A percentile compares a stretch with the other conserved stretches of the same genome.
These are phyloP conservation scores for Agrochola lota DNA, from an alignment of 2,888 invertebrate genomes.

Conservation along the genomic window DNA sequence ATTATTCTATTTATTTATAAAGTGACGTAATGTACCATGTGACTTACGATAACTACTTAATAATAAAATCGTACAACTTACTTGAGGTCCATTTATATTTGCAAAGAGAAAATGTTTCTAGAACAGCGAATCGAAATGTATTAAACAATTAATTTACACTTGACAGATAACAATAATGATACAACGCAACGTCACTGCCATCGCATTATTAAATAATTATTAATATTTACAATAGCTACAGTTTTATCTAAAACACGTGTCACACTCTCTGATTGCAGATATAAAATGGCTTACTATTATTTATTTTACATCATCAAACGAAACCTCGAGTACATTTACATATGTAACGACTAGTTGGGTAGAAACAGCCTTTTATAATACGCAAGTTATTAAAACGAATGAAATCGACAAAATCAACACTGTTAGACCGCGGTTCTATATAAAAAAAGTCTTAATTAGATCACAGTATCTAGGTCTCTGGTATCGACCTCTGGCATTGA, in stretches of 20 bases:
- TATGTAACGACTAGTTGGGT: slow-evolving; percentile 81
- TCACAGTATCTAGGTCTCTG: slow-evolving; percentile 89
- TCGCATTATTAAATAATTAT: slow-evolving; percentile 30
- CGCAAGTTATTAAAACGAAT: slow-evolving; percentile 72
- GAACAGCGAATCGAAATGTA: slow-evolving; percentile 25
- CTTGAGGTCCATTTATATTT: slow-evolving; percentile 54
- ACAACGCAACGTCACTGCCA: slow-evolving; percentile 32
- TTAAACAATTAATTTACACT: slow-evolving; percentile 33
- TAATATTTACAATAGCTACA: slow-evolving; percentile 55
- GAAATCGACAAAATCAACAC: slow-evolving; percentile 77
- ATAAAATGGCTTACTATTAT: slow-evolving; percentile 63
- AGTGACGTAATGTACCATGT: slow-evolving; percentile 57
- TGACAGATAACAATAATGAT: slow-evolving; percentile 46
- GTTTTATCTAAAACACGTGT: slow-evolving; percentile 45
- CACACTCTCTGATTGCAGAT: slow-evolving; percentile 57
- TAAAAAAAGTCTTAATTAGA: slow-evolving; percentile 87
- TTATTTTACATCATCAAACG: slow-evolving; percentile 67
- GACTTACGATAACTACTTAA: slow-evolving; percentile 54
- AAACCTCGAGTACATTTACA: slow-evolving; percentile 72
- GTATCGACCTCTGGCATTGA: slow-evolving; percentile 86
- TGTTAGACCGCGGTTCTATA: slow-evolving; percentile 79
- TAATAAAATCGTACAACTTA: slow-evolving; percentile 55
- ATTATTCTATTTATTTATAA: slow-evolving; percentile 43
- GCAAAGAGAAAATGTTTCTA: slow-evolving; percentile 54
- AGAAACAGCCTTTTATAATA: slow-evolving; percentile 79